Conservation (phyloP, 2,113 vertebrate species). For the Actinemys pallida region DNA sequence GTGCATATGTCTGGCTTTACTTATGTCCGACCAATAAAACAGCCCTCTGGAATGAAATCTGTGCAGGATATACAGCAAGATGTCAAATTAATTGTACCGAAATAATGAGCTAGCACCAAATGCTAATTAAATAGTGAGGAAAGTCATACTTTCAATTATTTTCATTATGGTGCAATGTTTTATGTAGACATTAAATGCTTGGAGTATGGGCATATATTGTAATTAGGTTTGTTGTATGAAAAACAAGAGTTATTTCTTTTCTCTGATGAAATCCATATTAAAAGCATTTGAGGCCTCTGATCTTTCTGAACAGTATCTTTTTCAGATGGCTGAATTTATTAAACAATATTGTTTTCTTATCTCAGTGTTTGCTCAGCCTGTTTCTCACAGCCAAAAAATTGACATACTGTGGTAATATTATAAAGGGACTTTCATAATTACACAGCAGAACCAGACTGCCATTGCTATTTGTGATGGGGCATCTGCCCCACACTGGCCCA, state of each 20-base stretch:
- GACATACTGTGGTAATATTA: not conserved
- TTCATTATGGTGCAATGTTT: slow-evolving; percentile 78
- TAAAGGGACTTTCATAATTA: not conserved
- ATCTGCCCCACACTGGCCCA: too few species aligned
- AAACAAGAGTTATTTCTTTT: slow-evolving; percentile 48
- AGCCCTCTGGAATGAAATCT: slow-evolving; percentile 73
- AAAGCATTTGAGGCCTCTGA: not conserved
- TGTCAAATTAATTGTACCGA: slow-evolving; percentile 81
- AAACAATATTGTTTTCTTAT: not conserved
- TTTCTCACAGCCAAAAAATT: not conserved
- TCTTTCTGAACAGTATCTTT: not conserved
- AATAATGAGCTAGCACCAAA: slow-evolving; percentile 84
- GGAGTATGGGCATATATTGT: slow-evolving; percentile 45
- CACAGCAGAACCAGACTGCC: not conserved
- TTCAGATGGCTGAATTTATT: not conserved
- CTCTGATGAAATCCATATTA: slow-evolving; percentile 14
- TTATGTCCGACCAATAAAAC: slow-evolving; percentile 61
- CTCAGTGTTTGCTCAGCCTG: not conserved
- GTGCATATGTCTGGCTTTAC: slow-evolving; percentile 47
- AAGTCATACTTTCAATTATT: slow-evolving; percentile 83
- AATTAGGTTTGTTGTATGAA: slow-evolving; percentile 65
- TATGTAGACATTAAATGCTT: slow-evolving; percentile 74
- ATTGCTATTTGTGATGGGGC: not conserved
- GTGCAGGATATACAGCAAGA: slow-evolving; percentile 70
- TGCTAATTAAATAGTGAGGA: slow-evolving; percentile 88